Evolutionary conservation across 2,113 vertebrate genomes (phyloP), one percentile per base, ranked within the genome.

Genomic region (Rhea americana): DNA sequence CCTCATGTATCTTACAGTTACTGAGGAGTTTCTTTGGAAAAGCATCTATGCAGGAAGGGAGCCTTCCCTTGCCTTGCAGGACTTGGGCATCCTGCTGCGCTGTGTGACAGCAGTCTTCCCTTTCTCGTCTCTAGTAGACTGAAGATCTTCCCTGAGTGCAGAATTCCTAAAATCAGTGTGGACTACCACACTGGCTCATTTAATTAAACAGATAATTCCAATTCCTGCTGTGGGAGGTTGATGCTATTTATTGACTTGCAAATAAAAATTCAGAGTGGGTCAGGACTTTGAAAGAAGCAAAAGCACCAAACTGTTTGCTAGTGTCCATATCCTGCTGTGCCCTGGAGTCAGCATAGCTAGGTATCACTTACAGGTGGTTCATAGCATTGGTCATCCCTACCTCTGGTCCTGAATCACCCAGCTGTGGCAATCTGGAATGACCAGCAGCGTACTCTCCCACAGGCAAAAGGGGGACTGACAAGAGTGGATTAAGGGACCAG

Each of bases 151-250:
- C 48, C 68, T 5, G 18, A 90, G 18, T 25, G 45, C 61, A 91
- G 82, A 56, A 51, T 86, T 96, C 59, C 73, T 67, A 85, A 93
- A 88, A 91, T 35, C 35, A 72, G 50, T 45, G 41, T 22, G 55
- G 37, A 78, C 51, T 71, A 83, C 47, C 83, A 50, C 37, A 56
- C 35, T 67, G 59, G 43, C 32, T 92, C 28, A 43, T 85, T 89
- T 77, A 92, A 89, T 92, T 67, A 53, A 82, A 72, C 11, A 58
- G 88, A 78, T 74, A 76, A 87, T 66, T 90, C 83, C 94, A 96
- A 56, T 53, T 94, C 87, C 80, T 75, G 65, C 73, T 93, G 61
- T 0, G 48, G 85, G 58, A 92, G 50, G 83, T 82, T 82, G 50
- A 90, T 77, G 48, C 48, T 88, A 65, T 93, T 93, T 84, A 87